These are phyloP conservation scores for Megaceryle maxima DNA, from an alignment of 2,113 vertebrate species.

Conservation along the genomic window DNA sequence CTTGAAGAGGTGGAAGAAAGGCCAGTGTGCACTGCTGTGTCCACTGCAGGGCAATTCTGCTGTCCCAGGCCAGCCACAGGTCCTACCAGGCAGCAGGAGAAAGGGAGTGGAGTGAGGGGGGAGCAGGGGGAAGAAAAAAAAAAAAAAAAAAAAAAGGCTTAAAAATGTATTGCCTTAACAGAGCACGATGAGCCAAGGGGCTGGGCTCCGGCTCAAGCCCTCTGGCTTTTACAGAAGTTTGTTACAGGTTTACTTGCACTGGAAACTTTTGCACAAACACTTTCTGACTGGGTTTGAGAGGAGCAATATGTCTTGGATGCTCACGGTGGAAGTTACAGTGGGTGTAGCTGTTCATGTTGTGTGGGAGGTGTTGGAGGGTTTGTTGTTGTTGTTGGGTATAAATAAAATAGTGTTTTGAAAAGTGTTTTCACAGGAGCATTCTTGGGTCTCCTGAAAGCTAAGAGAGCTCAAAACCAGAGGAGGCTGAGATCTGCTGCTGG, in stretches of 20 bases:
- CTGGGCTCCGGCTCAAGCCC: background rate
- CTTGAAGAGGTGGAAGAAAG: background rate
- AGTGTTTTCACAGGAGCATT: background rate
- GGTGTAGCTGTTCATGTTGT: background rate
- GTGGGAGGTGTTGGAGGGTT: background rate
- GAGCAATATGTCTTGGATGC: background rate
- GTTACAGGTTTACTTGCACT: constrained; percentile 33
- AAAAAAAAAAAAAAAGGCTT: background rate
- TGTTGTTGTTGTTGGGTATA: background rate
- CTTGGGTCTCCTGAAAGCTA: background rate
- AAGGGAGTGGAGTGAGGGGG: background rate
- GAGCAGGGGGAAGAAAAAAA: too few relatives aligned
- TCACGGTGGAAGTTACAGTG: background rate
- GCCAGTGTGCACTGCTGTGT: background rate
- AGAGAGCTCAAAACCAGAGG: background rate
- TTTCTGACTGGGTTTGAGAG: background rate
- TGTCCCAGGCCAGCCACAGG: background rate
- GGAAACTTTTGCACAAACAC: constrained; percentile 41
- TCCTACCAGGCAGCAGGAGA: background rate
- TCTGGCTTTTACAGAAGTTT: background rate
- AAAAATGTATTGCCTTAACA: background rate
- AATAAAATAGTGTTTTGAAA: constrained; percentile 48
- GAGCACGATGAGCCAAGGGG: background rate
- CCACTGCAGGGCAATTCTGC: background rate
- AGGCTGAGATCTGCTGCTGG: background rate